These are phyloP conservation scores for Sepiola atlantica DNA, from an alignment of 2,888 invertebrate genomes.

Conservation along the genomic window DNA sequence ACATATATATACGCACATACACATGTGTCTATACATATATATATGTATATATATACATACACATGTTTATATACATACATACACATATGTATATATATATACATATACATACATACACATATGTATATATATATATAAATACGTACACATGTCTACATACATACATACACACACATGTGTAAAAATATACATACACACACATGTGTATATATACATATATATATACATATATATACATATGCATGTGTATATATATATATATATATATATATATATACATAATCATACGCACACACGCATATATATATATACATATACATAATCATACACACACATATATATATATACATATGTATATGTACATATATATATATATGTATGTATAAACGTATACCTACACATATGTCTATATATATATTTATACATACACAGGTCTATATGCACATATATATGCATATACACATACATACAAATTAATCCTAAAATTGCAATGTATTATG, in stretches of 20 bases:
- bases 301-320: not conserved
- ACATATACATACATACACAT: not conserved
- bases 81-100: not conserved
- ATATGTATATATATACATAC: not conserved
- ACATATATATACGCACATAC: not conserved
- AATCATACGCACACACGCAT: not conserved
- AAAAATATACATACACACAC: not conserved
- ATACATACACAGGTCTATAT: not conserved
- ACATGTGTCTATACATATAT: not conserved
- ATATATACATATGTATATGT: not conserved
- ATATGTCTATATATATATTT: not conserved
- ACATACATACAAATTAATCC: not conserved
- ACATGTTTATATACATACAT: not conserved
- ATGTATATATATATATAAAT: not conserved
- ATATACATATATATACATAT: not conserved
- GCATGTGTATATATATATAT: not conserved
- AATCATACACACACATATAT: not conserved
- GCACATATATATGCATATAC: not conserved
- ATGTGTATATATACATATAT: not conserved
- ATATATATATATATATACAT: conserved; percentile 3
- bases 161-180: not conserved
- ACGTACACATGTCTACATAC: not conserved
- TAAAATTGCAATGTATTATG: too few relatives aligned
- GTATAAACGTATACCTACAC: not conserved
- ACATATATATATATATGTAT: not conserved